These are phyloP conservation scores for Calosoma granatense DNA, from an alignment of 1,140 invertebrate genomes.

Conservation along the genomic window DNA sequence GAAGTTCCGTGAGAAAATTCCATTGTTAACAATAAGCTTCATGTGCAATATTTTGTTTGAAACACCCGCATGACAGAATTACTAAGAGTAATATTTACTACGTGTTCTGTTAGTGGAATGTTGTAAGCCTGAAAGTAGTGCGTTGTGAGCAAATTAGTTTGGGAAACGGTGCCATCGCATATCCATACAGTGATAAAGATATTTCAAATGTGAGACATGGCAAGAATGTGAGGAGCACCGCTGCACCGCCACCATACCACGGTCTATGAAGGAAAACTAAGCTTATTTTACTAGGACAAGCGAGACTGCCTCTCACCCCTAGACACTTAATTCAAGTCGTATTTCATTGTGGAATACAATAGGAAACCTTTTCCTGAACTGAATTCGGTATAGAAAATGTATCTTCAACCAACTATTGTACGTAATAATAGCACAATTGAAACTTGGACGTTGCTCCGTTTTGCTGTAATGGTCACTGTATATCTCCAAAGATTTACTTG, in stretches of 20 bases:
- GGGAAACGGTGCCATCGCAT: too few species aligned
- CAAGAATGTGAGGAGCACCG: too few species aligned
- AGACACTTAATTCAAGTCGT: constrained; percentile 17
- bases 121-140: too few species aligned
- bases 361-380: not conserved
- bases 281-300: constrained; percentile 19
- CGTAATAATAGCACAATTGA: not conserved
- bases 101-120: too few species aligned
- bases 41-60: too few species aligned
- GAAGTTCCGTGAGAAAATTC: too few species aligned
- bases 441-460: constrained; percentile 2
- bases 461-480: constrained; percentile 7
- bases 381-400: not conserved
- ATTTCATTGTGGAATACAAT: constrained; percentile 10
- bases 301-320: constrained; percentile 11
- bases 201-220: not conserved
- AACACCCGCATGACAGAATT: too few species aligned
- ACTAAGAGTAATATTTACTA: too few species aligned
- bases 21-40: too few species aligned
- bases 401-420: not conserved
- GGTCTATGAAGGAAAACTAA: constrained; percentile 16
- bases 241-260: too few species aligned
- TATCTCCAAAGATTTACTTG: constrained; percentile 5
- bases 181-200: not conserved
- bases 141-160: too few species aligned